Conservation (phyloP, 2,888 invertebrate species). For the Phaedon cochleariae region DNA sequence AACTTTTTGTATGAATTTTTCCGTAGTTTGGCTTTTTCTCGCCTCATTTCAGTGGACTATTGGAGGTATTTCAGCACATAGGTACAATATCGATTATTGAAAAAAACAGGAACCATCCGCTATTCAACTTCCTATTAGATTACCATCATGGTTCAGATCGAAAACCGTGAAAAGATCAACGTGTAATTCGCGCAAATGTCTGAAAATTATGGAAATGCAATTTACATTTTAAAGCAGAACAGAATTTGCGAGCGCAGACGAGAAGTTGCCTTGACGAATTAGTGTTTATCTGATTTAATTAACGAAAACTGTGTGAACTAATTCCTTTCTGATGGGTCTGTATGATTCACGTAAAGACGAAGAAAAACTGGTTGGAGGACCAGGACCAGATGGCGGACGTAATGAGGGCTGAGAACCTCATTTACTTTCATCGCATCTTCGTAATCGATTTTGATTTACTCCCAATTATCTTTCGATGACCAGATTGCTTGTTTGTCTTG, state of each 20-base stretch:
- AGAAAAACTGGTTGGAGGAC: background rate
- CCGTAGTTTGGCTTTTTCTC: no score
- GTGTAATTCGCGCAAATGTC: slow-evolving; percentile 12
- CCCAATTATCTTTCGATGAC: background rate
- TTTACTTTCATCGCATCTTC: background rate
- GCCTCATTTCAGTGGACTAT: no score
- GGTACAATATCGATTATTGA: no score
- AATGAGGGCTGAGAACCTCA: background rate
- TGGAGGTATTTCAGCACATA: no score
- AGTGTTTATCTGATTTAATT: slow-evolving; percentile 16
- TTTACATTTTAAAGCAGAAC: slow-evolving; percentile 24
- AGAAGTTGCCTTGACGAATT: slow-evolving; percentile 10
- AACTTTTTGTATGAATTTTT: no score
- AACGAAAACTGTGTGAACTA: slow-evolving; percentile 6
- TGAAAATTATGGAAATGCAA: slow-evolving; percentile 27
- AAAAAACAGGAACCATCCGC: no score
- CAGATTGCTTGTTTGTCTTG: background rate
- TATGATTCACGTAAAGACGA: background rate
- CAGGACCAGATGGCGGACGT: background rate
- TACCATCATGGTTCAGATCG: no score
- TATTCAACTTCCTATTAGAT: no score
- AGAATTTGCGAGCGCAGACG: background rate
- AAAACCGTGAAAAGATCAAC: no score
- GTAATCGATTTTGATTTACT: background rate
- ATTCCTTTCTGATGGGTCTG: slow-evolving; percentile 14